Conservation (phyloP, 2,797 vertebrate genomes). For the Vireo griseus region DNA sequence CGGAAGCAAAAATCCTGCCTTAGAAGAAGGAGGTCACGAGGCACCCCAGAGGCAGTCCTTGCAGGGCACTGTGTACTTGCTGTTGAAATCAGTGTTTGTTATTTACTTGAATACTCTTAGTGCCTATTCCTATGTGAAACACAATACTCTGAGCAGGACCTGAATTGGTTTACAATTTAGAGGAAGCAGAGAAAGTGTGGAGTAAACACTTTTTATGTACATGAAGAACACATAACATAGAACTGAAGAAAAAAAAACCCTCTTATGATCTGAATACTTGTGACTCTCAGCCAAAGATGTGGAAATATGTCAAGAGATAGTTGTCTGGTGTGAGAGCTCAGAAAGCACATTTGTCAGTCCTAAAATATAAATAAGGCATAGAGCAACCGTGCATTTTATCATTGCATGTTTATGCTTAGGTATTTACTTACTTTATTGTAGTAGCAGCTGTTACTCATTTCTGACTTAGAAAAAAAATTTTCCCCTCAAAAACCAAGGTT, state of each 20-base stretch:
- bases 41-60: not conserved
- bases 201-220: not conserved
- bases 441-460: not conserved
- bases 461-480: not conserved
- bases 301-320: not conserved
- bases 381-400: not conserved
- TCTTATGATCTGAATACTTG: not conserved
- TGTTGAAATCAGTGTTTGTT: not conserved
- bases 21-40: not conserved
- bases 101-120: not conserved
- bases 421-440: not conserved
- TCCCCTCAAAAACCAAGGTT: not conserved
- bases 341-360: not conserved
- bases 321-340: not conserved
- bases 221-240: not conserved
- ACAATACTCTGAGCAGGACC: not conserved
- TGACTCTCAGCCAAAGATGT: not conserved
- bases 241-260: not conserved
- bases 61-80: not conserved
- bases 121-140: constrained; percentile 11
- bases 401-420: not conserved
- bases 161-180: not conserved
- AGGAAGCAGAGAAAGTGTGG: not conserved
- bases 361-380: not conserved
- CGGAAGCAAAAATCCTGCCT: constrained; percentile 22